Evolutionary conservation across 2,113 vertebrate species (phyloP).

Genomic region (Microtus pennsylvanicus): DNA sequence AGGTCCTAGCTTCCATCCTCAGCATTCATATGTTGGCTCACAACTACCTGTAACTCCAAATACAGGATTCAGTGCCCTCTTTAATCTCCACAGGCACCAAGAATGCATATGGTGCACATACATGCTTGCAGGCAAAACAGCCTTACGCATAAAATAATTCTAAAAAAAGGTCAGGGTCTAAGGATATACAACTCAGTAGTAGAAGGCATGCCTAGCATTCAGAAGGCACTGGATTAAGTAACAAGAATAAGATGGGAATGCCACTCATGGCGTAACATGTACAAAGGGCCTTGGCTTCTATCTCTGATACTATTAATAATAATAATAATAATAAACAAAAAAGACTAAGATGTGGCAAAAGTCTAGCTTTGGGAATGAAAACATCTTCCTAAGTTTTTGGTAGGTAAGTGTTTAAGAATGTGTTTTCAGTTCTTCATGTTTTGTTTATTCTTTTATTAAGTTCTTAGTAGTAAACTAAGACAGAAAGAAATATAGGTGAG

Average conservation of each 20-base stretch:
- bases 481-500: not conserved
- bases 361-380: conserved; percentile 42
- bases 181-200: not conserved
- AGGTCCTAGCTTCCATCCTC: not conserved
- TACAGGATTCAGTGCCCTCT: not conserved
- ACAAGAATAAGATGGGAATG: not conserved
- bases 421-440: conserved; percentile 30
- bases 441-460: conserved; percentile 21
- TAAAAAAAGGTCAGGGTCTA: not conserved
- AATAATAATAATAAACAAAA: not conserved
- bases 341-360: not conserved
- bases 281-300: not conserved
- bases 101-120: not conserved
- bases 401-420: conserved; percentile 35
- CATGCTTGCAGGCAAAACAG: not conserved
- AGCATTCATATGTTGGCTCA: not conserved
- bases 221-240: not conserved
- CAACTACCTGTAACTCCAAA: not conserved
- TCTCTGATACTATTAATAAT: not conserved
- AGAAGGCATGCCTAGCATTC: not conserved
- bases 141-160: too few species aligned
- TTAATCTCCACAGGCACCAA: not conserved
- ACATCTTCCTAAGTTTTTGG: not conserved
- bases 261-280: not conserved
- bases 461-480: conserved; percentile 1